A percentile compares a stretch with the other conserved stretches of the same genome.
Conservation (phyloP, 2,113 vertebrate species). For the Sapajus apella region DNA sequence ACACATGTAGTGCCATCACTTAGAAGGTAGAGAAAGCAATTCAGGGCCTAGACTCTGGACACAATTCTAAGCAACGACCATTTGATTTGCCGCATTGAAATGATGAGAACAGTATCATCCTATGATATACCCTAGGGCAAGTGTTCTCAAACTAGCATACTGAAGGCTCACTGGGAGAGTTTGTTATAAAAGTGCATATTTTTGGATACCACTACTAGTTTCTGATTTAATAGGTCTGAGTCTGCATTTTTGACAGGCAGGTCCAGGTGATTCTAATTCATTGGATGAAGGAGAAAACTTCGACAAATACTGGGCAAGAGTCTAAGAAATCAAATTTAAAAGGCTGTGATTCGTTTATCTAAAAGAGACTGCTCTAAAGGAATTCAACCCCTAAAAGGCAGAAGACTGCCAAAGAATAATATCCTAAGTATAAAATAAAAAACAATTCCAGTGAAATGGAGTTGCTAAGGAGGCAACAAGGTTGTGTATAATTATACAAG, state of each 20-base stretch:
- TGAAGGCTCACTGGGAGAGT: neutral
- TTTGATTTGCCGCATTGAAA: neutral
- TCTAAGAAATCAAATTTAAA: constrained; percentile 37
- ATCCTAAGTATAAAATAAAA: constrained; percentile 23
- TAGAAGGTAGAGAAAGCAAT: neutral
- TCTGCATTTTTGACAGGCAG: neutral
- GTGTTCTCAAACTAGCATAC: neutral
- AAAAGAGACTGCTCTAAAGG: neutral
- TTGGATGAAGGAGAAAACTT: neutral
- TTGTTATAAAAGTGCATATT: neutral
- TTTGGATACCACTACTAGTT: neutral
- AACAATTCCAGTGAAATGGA: neutral
- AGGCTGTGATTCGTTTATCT: neutral
- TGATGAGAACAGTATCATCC: neutral
- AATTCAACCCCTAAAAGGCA: neutral
- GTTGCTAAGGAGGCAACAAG: neutral
- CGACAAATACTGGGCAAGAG: neutral
- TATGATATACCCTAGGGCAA: neutral
- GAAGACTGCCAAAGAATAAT: neutral
- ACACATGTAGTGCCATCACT: neutral
- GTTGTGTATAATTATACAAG: neutral
- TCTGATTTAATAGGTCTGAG: neutral
- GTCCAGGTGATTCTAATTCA: neutral
- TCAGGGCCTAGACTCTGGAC: neutral
- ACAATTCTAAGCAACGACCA: neutral